A percentile compares a stretch with the other conserved stretches of the same genome.
Evolutionary conservation across 2,888 invertebrate genomes (phyloP).

Genomic region (Lissocephala sabroskyi): DNA sequence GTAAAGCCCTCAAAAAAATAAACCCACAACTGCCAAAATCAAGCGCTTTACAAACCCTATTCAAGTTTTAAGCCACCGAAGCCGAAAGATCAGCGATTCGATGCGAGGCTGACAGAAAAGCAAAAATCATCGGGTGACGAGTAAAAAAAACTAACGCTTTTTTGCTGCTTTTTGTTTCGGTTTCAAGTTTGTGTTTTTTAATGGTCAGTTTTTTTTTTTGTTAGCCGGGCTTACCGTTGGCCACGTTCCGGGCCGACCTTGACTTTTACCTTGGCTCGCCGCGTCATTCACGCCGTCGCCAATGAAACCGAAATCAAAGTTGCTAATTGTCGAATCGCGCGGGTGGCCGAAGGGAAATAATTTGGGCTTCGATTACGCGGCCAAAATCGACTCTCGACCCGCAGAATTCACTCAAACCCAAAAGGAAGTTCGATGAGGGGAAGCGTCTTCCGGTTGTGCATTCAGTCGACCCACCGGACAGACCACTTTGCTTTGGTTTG

Average conservation of each 20-base stretch:
- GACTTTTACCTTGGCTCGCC: conserved; percentile 54
- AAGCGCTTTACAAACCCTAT: too few species aligned
- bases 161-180: too few species aligned
- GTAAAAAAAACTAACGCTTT: background rate
- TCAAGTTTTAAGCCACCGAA: too few species aligned
- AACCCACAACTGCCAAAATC: conserved; percentile 5
- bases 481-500: conserved; percentile 2
- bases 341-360: too few species aligned
- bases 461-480: too few species aligned
- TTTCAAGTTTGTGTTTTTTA: background rate
- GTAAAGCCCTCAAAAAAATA: conserved; percentile 7
- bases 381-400: too few species aligned
- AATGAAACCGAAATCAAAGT: conserved; percentile 16
- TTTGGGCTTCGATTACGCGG: too few species aligned
- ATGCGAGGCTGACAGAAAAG: conserved; percentile 1
- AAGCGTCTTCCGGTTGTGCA: conserved; percentile 14
- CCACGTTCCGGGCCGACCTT: conserved; percentile 32
- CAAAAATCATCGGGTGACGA: background rate
- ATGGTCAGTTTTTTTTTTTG: conserved; percentile 3
- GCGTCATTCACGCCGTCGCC: conserved; percentile 13
- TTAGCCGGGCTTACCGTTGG: conserved; percentile 3
- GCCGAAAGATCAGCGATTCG: conserved; percentile 5
- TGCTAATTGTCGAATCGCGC: conserved; percentile 34
- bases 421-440: too few species aligned
- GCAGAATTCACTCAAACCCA: too few species aligned